A percentile compares a stretch with the other conserved stretches of the same genome.
phyloP scores from a whole-genome alignment of 2,113 vertebrate species.

The Hypanus sabinus region DNA sequence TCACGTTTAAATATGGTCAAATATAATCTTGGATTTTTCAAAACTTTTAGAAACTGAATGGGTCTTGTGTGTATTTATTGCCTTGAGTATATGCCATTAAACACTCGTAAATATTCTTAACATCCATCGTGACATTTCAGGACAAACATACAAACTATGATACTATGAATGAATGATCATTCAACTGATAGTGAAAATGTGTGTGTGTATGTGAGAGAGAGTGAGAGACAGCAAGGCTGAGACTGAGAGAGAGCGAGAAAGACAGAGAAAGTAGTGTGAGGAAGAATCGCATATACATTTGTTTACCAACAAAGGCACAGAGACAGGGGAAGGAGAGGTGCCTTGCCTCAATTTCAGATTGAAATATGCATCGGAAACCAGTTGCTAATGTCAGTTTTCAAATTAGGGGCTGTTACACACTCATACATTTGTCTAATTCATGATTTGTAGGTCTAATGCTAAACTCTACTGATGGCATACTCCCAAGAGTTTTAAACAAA shows the following conservation, averaged over 20 bases:
- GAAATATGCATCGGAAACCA: neutral
- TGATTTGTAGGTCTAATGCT: neutral
- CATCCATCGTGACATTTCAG: neutral
- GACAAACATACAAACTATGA: neutral
- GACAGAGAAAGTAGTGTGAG: neutral
- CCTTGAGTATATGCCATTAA: neutral
- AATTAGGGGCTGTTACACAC: neutral
- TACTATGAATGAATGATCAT: neutral
- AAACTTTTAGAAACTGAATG: neutral
- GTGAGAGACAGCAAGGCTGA: neutral
- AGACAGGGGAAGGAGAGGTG: neutral
- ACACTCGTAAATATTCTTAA: neutral
- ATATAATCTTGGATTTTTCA: neutral
- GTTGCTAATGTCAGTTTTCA: neutral
- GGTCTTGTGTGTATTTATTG: neutral
- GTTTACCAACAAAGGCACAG: neutral
- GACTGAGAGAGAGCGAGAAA: neutral
- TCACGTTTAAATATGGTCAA: neutral
- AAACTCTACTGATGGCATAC: neutral
- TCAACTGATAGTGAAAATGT: neutral
- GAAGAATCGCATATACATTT: neutral
- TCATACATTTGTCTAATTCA: slow-evolving; percentile 13
- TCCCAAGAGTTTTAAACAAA: slow-evolving; percentile 32
- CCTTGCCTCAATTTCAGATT: neutral
- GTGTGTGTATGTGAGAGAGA: neutral